Evolutionary conservation across 2,113 vertebrate genomes (phyloP), one percentile per base, ranked within the genome.

Genomic region (Hippoglossus stenolepis): DNA sequence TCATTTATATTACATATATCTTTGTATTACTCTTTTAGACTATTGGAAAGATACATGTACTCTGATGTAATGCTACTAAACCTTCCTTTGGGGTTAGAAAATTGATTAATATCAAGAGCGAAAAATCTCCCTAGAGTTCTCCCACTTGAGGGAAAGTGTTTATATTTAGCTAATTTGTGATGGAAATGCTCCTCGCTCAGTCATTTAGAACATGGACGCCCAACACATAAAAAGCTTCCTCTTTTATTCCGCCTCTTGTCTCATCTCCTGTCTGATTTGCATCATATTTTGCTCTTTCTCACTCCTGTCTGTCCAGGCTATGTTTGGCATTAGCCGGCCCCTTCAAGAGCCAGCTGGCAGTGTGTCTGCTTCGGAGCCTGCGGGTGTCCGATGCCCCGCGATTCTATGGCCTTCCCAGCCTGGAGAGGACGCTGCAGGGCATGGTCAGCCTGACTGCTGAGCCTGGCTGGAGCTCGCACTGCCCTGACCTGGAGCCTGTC

Each of bases 381-480:
- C 91, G 96, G 31, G 88, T 99, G 72, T 96, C 98, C 0, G 96
- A 97, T 8, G 97, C 96, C 0, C 97, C 97, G 0, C 95, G 94
- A 65, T 99, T 99, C 92, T 99, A 99, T 3, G 98, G 98, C 21
- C 95, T 99, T 24, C 98, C 98, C 24, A 97, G 96, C 43, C 91
- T 99, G 61, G 96, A 97, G 92, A 95, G 97, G 88, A 96, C 96
- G 0, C 88, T 99, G 64, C 92, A 89, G 81, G 96, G 95, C 74
- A 96, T 99, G 96, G 96, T 96, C 65, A 95, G 95, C 66, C 92
- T 98, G 77, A 98, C 96, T 2, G 95, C 96, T 0, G 78, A 94
- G 49, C 95, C 96, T 0, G 95, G 91, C 13, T 99, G 98, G 98
- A 99, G 96, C 82, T 82, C 94, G 13, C 95, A 95, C 67, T 96